Percentiles rank a stretch among this genome's conserved stretches.
These are phyloP conservation scores for Eunapius fragilis DNA, from an alignment of 37 sponge, comb jelly and placozoan species.

Conservation along the genomic window DNA sequence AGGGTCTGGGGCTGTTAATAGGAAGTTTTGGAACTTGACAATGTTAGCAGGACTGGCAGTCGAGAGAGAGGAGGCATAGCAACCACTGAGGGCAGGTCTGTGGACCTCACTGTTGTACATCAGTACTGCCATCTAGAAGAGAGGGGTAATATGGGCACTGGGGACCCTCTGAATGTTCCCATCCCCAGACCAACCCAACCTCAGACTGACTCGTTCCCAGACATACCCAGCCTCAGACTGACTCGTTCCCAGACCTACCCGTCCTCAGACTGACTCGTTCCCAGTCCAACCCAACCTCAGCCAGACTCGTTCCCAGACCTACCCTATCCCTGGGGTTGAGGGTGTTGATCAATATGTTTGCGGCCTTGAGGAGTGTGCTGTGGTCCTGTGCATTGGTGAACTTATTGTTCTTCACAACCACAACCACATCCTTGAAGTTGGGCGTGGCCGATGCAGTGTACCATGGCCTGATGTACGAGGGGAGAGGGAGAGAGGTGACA, in stretches of 20 bases:
- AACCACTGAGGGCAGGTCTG: conserved; percentile 16
- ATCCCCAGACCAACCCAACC: no score
- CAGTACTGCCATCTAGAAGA: conserved; percentile 20
- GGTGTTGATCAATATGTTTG: conserved; percentile 32
- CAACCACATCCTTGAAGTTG: conserved; percentile 45
- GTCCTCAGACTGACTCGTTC: not conserved
- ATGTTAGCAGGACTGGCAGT: conserved; percentile 29
- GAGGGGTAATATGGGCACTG: no score
- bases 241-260: no score
- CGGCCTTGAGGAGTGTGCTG: conserved; percentile 18
- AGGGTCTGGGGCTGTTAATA: conserved; percentile 11
- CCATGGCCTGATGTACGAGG: conserved; percentile 53
- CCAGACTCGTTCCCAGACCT: not conserved
- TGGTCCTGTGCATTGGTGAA: not conserved
- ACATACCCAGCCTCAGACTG: no score
- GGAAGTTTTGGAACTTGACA: conserved; percentile 20
- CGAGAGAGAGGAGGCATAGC: conserved; percentile 28
- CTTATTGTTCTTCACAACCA: conserved; percentile 29
- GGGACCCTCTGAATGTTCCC: no score
- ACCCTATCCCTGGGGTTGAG: conserved; percentile 52
- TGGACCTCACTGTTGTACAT: conserved; percentile 11
- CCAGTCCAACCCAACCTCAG: not conserved
- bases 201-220: no score
- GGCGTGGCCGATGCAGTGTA: conserved; percentile 52
- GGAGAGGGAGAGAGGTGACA: not conserved